These are phyloP conservation scores for Tetraodon nigroviridis DNA, from an alignment of 2,113 vertebrate species.

Conservation along the genomic window DNA sequence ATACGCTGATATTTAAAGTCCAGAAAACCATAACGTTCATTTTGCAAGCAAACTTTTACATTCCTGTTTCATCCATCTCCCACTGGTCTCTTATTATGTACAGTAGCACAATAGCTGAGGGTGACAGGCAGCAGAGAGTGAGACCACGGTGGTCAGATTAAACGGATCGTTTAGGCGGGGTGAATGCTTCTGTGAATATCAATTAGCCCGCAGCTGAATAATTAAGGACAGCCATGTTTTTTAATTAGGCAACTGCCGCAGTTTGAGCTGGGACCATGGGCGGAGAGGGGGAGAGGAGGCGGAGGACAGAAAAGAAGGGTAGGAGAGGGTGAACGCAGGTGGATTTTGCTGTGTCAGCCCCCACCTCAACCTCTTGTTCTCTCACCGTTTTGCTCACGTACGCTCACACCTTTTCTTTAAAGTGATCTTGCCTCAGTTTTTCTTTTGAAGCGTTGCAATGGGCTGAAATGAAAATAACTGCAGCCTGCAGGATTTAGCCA, in stretches of 20 bases:
- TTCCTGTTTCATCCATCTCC: slow-evolving; percentile 9
- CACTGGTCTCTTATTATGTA: slow-evolving; percentile 35
- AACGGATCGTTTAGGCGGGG: slow-evolving; percentile 71
- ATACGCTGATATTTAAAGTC: slow-evolving; percentile 7
- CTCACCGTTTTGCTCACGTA: slow-evolving; percentile 32
- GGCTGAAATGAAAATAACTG: slow-evolving; percentile 30
- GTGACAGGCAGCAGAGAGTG: slow-evolving; percentile 55
- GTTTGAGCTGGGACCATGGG: slow-evolving; percentile 52
- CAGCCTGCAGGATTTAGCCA: slow-evolving; percentile 14
- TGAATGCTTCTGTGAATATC: slow-evolving; percentile 73
- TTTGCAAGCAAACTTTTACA: slow-evolving; percentile 30
- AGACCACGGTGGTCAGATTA: slow-evolving; percentile 67
- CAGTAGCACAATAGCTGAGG: slow-evolving; percentile 44
- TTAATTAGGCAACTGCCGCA: slow-evolving; percentile 73
- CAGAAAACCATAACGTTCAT: slow-evolving; percentile 8
- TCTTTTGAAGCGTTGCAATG: slow-evolving; percentile 16
- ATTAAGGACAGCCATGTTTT: slow-evolving; percentile 75
- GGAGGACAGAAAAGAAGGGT: slow-evolving; percentile 26
- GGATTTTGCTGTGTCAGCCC: slow-evolving; percentile 63
- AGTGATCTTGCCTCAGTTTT: slow-evolving; percentile 18
- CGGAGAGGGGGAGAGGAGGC: slow-evolving; percentile 13
- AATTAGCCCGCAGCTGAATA: slow-evolving; percentile 76
- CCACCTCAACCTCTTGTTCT: slow-evolving; percentile 21
- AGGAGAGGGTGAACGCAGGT: slow-evolving; percentile 48
- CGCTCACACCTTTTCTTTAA: slow-evolving; percentile 26